Conservation (phyloP, 2,888 invertebrate species). For the Chirona hameri region DNA sequence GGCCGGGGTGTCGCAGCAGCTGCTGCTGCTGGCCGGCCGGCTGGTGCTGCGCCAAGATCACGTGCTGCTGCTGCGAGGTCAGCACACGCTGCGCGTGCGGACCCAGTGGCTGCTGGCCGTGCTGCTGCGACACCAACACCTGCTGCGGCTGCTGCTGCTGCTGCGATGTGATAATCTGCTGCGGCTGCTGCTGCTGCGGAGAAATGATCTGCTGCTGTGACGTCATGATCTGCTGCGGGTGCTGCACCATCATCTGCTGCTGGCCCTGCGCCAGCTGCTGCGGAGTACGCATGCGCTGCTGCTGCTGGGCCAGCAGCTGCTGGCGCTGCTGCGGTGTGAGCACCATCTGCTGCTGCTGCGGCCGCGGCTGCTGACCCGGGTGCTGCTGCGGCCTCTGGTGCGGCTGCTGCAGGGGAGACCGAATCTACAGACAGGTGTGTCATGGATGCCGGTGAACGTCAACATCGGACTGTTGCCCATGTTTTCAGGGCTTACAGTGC, state of each 20-base stretch:
- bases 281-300: constrained; percentile 56
- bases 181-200: constrained; percentile 3
- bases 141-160: not conserved
- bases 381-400: constrained; percentile 41
- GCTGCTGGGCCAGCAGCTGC: constrained; percentile 76
- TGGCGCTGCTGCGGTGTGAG: constrained; percentile 79
- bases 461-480: not conserved
- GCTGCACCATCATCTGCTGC: constrained; percentile 59
- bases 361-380: constrained; percentile 36
- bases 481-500: too few relatives aligned
- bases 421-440: constrained; percentile 57
- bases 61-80: constrained; percentile 1
- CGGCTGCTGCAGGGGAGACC: constrained; percentile 49
- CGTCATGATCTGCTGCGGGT: constrained; percentile 34
- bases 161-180: not conserved
- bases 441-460: not conserved
- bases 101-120: not conserved
- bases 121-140: not conserved
- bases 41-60: not conserved
- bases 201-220: not conserved
- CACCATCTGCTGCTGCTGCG: constrained; percentile 40
- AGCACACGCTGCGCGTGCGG: not conserved
- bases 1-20: not conserved
- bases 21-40: not conserved
- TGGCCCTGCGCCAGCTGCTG: constrained; percentile 64